phyloP scores from a whole-genome alignment of 2,797 vertebrate species.

The Cyclopterus lumpus region DNA sequence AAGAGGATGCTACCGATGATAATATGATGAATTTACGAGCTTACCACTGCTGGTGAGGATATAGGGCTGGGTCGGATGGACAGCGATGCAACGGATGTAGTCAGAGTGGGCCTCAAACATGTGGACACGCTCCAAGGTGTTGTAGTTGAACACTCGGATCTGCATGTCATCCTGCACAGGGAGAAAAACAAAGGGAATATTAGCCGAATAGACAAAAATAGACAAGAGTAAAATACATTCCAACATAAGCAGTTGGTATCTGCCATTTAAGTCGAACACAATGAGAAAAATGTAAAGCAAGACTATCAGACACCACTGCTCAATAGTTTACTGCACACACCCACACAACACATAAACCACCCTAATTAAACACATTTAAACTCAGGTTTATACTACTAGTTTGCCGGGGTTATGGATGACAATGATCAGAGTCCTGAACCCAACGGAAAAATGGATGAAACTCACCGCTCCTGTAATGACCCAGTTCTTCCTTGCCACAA shows the following conservation, averaged over 20 bases:
- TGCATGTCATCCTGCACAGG: conserved; percentile 95
- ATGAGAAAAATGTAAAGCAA: background rate
- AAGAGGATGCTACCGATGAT: background rate
- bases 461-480: conserved; percentile 98
- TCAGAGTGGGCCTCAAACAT: conserved; percentile 99
- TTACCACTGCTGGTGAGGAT: conserved; percentile 98
- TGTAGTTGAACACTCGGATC: conserved; percentile 98
- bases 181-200: background rate
- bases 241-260: background rate
- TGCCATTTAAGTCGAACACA: background rate
- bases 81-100: conserved; percentile 98
- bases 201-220: background rate
- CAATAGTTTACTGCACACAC: background rate
- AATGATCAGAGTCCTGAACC: background rate
- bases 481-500: conserved; percentile 98
- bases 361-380: background rate
- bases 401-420: background rate
- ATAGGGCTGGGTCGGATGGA: conserved; percentile 98
- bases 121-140: conserved; percentile 96
- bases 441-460: conserved; percentile 24
- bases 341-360: background rate
- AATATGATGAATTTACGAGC: conserved; percentile 24
- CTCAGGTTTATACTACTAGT: background rate
- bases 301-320: background rate
- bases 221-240: background rate